phyloP scores from a whole-genome alignment of 2,888 invertebrate genomes.

The Pristionchus maxplancki region DNA sequence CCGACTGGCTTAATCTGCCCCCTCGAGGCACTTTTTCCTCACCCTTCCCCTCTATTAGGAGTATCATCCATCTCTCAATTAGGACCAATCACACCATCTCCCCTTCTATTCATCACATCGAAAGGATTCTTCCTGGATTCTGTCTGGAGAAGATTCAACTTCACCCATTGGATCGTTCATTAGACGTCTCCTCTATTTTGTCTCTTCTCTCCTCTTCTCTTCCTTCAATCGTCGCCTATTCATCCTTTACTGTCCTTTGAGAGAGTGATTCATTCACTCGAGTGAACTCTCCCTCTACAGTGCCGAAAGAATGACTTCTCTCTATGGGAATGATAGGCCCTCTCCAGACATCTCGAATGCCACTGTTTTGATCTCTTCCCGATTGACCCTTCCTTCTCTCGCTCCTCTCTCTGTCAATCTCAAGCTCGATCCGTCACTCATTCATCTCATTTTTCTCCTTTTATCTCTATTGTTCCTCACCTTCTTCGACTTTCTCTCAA shows the following conservation, averaged over 20 bases:
- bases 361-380: slow-evolving; percentile 2
- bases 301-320: slow-evolving; percentile 19
- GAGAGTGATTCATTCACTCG: neutral
- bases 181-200: neutral
- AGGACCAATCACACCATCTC: slow-evolving; percentile 24
- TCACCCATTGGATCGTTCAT: neutral
- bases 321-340: neutral
- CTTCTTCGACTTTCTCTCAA: neutral
- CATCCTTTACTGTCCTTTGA: slow-evolving; percentile 32
- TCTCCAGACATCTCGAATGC: neutral
- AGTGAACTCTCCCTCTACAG: neutral
- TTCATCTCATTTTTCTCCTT: slow-evolving; percentile 36
- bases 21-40: neutral
- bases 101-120: neutral
- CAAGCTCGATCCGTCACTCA: neutral
- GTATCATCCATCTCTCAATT: slow-evolving; percentile 23
- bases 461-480: slow-evolving; percentile 26
- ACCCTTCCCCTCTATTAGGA: neutral
- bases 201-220: slow-evolving; percentile 3
- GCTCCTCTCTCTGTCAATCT: slow-evolving; percentile 8
- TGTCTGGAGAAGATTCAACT: neutral
- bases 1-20: slow-evolving; percentile 22
- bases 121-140: too few relatives aligned
- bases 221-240: neutral
- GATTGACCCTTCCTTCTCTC: neutral